Evolutionary conservation across 2,113 vertebrate genomes (phyloP).

Genomic region (Phrynosoma platyrhinos): DNA sequence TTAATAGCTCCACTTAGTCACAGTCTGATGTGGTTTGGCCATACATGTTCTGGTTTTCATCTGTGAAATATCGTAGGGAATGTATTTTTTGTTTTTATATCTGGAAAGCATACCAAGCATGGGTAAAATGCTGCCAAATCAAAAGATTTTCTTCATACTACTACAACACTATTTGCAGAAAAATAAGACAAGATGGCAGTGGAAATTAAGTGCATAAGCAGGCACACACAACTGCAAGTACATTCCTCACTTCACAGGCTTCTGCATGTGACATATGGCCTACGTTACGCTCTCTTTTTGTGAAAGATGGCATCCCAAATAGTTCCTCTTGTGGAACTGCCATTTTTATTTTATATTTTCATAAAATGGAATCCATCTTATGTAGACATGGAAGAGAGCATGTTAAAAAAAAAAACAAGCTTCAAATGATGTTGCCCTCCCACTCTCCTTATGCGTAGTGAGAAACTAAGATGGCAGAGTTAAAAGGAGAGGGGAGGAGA

Average conservation of each 20-base stretch:
- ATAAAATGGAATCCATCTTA: slow-evolving; percentile 22
- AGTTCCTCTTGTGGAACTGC: background rate
- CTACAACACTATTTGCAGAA: background rate
- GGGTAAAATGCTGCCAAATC: background rate
- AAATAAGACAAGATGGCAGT: background rate
- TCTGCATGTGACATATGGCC: background rate
- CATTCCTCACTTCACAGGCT: too few species aligned
- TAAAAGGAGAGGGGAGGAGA: background rate
- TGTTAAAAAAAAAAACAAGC: background rate
- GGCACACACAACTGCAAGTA: background rate
- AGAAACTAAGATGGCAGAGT: slow-evolving; percentile 4
- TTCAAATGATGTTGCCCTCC: slow-evolving; percentile 27
- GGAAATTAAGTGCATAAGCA: background rate
- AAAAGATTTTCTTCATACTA: background rate
- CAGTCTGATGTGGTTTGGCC: too few species aligned
- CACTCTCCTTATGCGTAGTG: slow-evolving; percentile 32
- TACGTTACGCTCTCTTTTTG: background rate
- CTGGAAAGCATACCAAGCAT: background rate
- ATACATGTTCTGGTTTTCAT: too few species aligned
- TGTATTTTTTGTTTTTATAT: background rate
- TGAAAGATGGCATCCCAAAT: background rate
- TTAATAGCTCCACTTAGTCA: too few species aligned
- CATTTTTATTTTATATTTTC: background rate
- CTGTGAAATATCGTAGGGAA: too few species aligned
- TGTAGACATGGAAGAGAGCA: slow-evolving; percentile 24